phyloP scores from a whole-genome alignment of 2,113 vertebrate genomes.

The Lampris incognitus region DNA sequence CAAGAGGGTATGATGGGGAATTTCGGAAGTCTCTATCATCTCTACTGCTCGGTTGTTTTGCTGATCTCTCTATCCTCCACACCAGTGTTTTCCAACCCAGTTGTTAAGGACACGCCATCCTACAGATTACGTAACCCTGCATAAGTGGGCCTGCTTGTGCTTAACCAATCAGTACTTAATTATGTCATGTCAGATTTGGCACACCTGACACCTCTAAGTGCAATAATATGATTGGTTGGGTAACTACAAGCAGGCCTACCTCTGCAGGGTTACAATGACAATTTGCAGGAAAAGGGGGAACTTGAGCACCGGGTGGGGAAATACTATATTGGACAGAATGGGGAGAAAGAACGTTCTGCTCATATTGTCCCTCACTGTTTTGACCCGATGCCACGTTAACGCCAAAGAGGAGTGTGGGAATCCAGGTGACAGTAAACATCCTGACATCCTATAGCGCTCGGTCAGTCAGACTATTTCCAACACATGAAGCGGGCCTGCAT shows the following conservation, averaged over 20 bases:
- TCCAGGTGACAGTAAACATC: constrained; percentile 61
- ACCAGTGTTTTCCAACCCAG: too few species aligned
- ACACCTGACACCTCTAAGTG: too few species aligned
- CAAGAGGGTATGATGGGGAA: constrained; percentile 26
- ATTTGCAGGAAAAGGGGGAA: too few species aligned
- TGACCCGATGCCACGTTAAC: constrained; percentile 52
- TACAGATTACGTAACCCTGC: too few species aligned
- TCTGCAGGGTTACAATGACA: too few species aligned
- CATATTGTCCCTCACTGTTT: constrained; percentile 54
- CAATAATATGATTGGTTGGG: too few species aligned
- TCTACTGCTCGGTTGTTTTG: not conserved
- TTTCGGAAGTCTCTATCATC: not conserved
- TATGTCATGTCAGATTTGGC: too few species aligned
- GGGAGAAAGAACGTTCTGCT: constrained; percentile 35
- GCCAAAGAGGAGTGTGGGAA: constrained; percentile 53
- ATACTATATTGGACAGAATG: not conserved
- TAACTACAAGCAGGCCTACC: too few species aligned
- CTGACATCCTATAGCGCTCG: constrained; percentile 55
- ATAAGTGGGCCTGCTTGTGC: too few species aligned
- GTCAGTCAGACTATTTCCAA: constrained; percentile 56
- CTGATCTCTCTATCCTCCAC: constrained; percentile 1
- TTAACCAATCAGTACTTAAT: too few species aligned
- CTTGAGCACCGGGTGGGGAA: too few species aligned
- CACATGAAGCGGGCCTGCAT: constrained; percentile 46
- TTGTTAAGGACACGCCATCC: too few species aligned